A percentile compares a stretch with the other conserved stretches of the same genome.
These are phyloP conservation scores for Conomelus anceps DNA, from an alignment of 2,888 invertebrate genomes.

Conservation along the genomic window DNA sequence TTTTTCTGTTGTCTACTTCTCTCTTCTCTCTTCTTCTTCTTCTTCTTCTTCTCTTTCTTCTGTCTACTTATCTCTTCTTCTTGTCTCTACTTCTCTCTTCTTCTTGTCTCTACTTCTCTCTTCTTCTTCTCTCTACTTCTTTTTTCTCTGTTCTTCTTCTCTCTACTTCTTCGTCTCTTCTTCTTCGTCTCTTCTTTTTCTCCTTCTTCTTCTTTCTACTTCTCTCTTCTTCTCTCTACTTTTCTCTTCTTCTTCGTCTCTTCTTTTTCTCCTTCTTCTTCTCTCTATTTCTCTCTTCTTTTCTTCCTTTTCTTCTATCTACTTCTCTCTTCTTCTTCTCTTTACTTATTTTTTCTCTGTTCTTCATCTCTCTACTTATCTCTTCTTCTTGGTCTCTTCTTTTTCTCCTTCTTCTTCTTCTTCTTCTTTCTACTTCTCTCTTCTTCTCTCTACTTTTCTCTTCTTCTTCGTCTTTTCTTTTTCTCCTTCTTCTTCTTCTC, in stretches of 20 bases:
- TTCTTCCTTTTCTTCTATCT: not conserved
- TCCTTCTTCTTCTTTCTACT: slow-evolving; percentile 8
- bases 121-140: not conserved
- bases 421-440: too few relatives aligned
- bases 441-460: too few relatives aligned
- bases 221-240: not conserved
- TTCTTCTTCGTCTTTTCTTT: too few relatives aligned
- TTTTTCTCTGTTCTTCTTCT: not conserved
- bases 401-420: too few relatives aligned
- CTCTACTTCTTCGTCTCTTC: too few relatives aligned
- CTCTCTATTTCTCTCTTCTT: not conserved
- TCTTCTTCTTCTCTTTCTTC: not conserved
- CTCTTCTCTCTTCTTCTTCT: not conserved
- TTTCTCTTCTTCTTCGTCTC: not conserved
- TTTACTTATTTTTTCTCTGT: too few relatives aligned
- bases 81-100: slow-evolving; percentile 1
- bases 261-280: not conserved
- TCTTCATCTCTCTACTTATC: too few relatives aligned
- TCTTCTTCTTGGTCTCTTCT: too few relatives aligned
- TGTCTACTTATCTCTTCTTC: slow-evolving; percentile 2
- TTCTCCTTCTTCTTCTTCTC: too few relatives aligned
- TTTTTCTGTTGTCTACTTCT: not conserved
- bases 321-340: too few relatives aligned
- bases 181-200: not conserved
- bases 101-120: not conserved